A percentile compares a stretch with the other conserved stretches of the same genome.
These are phyloP conservation scores for Scaptodrosophila latifasciaeformis DNA, from an alignment of 2,888 invertebrate species.

Conservation along the genomic window DNA sequence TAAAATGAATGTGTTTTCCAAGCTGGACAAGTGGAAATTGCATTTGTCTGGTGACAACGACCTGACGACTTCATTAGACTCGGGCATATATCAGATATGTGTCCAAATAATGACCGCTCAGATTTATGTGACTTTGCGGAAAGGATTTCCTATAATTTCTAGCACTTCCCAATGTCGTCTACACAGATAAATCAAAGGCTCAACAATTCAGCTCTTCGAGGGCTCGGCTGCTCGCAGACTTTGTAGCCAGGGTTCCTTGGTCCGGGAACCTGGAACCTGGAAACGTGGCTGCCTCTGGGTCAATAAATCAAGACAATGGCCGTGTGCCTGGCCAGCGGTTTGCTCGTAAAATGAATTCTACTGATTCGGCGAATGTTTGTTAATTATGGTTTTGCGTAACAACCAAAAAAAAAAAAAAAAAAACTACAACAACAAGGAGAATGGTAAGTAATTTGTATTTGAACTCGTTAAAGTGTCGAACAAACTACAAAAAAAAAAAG, in stretches of 20 bases:
- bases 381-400: constrained; percentile 65
- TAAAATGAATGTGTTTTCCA: constrained; percentile 55
- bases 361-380: constrained; percentile 54
- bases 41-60: constrained; percentile 61
- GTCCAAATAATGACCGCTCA: constrained; percentile 24
- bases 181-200: constrained; percentile 39
- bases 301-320: constrained; percentile 53
- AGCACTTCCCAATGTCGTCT: constrained; percentile 40
- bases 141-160: constrained; percentile 61
- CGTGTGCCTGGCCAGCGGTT: constrained; percentile 11
- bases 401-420: too few relatives aligned
- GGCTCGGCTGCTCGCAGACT: constrained; percentile 9
- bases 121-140: constrained; percentile 58
- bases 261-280: neutral
- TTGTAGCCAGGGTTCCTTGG: constrained; percentile 11
- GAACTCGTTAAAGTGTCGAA: constrained; percentile 61
- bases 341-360: constrained; percentile 54
- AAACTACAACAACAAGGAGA: too few relatives aligned
- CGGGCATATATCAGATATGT: constrained; percentile 52
- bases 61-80: constrained; percentile 66
- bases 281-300: constrained; percentile 25
- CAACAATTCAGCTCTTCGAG: constrained; percentile 22
- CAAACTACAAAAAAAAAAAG: constrained; percentile 42
- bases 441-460: constrained; percentile 62
- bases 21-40: constrained; percentile 56